These are phyloP conservation scores for Mystacornis crossleyi DNA, from an alignment of 2,113 vertebrate species.

Conservation along the genomic window DNA sequence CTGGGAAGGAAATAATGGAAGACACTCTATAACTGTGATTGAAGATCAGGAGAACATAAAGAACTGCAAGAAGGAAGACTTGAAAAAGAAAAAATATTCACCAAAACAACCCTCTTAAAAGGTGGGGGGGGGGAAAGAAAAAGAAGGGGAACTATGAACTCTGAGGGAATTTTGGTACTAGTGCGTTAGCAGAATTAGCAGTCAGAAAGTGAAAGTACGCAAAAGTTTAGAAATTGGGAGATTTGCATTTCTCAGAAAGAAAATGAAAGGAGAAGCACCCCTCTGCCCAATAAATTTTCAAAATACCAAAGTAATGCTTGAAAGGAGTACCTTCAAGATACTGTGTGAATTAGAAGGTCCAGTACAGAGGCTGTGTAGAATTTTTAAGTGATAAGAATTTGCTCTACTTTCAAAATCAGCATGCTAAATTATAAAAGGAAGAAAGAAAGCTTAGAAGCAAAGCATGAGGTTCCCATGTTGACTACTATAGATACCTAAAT, in stretches of 20 bases:
- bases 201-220: neutral
- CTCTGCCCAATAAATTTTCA: neutral
- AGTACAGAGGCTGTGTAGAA: neutral
- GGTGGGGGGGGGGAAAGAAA: too few species aligned
- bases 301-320: neutral
- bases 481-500: neutral
- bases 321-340: neutral
- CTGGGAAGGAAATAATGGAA: neutral
- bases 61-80: neutral
- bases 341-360: neutral
- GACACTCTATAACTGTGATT: neutral
- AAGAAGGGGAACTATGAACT: neutral
- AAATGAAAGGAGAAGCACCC: constrained; percentile 36
- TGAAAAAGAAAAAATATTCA: neutral
- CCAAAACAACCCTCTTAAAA: neutral
- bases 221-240: neutral
- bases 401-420: neutral
- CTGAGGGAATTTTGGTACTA: neutral
- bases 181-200: neutral
- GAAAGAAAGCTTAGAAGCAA: neutral
- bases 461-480: neutral
- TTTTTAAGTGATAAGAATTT: neutral
- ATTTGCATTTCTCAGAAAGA: constrained; percentile 35
- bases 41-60: neutral
- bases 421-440: neutral